Evolutionary conservation across 2,113 vertebrate species (phyloP), one percentile per base, ranked within the genome.

Genomic region (Emydocephalus ijimae): DNA sequence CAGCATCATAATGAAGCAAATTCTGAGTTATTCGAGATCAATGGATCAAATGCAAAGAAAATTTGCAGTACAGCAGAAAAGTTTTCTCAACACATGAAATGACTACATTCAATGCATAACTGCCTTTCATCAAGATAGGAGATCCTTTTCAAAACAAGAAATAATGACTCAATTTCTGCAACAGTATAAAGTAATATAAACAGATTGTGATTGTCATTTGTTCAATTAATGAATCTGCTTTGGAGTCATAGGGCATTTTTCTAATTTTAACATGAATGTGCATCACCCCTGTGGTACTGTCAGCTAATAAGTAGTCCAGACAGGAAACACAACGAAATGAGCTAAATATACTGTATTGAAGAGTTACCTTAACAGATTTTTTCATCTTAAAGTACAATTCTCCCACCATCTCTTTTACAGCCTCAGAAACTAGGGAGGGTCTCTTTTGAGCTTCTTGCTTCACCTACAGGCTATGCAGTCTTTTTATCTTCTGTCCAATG

Each of bases 1-100:
- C 26, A 21, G 34, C 23, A 89, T 34, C 85, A 93, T 89, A 93
- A 89, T 91, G 90, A 89, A 54, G 56, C 88, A 48, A 34, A 69
- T 92, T 85, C 50, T 6, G n/a, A 85, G n/a, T 93, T 90, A 85
- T 48, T 91, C 69, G 69, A 89, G 88, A 90, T 90, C 74, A 93
- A 69, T 90, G 34, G 26, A 34, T 54, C 89, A 81, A 54, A 87
- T 85, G 69, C 18, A 64, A 69, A 90, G 20, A 52, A 74, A 85
- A 9, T 85, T 15, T 91, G 87, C 69, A 64, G 45, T 86, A 59
- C 54, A 86, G n/a, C 29, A 18, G 56, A 91, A 89, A 89, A 74
- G 23, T 89, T 89, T 89, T 85, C 43, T 90, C 87, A 81, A 10
- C 26, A 93, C 56, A 23, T 85, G 85, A 20, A 88, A 92, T 56